Conservation (phyloP, 2,888 invertebrate genomes). For the Napeogenes sylphis region DNA sequence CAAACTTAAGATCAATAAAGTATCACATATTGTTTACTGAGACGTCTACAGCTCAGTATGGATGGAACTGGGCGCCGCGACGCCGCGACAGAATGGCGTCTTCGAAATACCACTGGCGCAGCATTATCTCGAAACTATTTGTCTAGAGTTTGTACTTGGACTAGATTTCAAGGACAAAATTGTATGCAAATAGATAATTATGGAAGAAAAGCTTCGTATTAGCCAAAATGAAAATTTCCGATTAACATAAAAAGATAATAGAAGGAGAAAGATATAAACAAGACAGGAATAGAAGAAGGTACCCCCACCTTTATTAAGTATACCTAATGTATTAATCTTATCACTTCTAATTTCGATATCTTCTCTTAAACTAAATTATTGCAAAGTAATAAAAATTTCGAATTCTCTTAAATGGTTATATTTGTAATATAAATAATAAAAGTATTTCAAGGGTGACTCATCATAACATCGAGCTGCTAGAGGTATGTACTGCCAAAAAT, state of each 20-base stretch:
- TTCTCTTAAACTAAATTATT: too few relatives aligned
- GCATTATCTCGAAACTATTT: conserved; percentile 27
- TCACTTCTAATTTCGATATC: too few relatives aligned
- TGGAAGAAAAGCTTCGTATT: too few relatives aligned
- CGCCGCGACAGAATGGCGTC: conserved; percentile 49
- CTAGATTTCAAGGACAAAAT: conserved; percentile 27
- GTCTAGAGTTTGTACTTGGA: conserved; percentile 25
- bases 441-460: conserved; percentile 39
- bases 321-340: too few relatives aligned
- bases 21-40: conserved; percentile 24
- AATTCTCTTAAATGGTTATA: too few relatives aligned
- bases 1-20: conserved; percentile 21
- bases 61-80: conserved; percentile 43
- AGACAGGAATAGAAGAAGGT: too few relatives aligned
- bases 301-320: too few relatives aligned
- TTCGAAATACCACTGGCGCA: conserved; percentile 33
- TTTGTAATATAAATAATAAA: not conserved
- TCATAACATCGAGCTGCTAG: conserved; percentile 20
- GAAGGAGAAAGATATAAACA: too few relatives aligned
- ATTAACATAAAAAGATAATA: too few relatives aligned
- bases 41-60: conserved; percentile 21
- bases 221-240: too few relatives aligned
- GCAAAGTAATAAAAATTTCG: too few relatives aligned
- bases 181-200: not conserved
- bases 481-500: conserved; percentile 39